These are phyloP conservation scores for Datnioides undecimradiatus DNA, from an alignment of 2,113 vertebrate genomes.

Conservation along the genomic window DNA sequence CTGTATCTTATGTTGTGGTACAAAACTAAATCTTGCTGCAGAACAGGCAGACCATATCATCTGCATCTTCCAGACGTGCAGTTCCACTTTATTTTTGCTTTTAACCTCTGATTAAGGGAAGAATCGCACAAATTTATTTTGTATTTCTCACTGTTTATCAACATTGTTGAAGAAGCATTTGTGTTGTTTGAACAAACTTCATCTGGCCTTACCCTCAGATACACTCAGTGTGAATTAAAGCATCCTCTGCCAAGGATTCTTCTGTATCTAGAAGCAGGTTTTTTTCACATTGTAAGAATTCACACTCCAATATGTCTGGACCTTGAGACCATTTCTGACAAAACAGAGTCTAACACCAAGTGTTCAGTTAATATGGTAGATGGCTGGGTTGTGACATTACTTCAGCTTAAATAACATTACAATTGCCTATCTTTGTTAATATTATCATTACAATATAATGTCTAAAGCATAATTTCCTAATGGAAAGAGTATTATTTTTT, in stretches of 20 bases:
- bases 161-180: background rate
- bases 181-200: background rate
- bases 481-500: background rate
- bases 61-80: background rate
- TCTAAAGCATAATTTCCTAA: background rate
- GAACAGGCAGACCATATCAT: background rate
- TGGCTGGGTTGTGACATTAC: background rate
- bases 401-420: no score
- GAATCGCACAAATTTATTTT: no score
- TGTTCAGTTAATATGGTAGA: background rate
- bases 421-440: no score
- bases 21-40: background rate
- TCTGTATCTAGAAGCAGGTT: no score
- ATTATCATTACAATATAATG: background rate
- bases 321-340: no score
- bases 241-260: no score
- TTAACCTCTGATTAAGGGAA: background rate
- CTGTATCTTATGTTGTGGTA: background rate
- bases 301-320: no score
- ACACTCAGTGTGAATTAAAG: no score
- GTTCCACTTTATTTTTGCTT: background rate
- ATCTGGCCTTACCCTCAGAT: background rate
- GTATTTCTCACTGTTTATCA: background rate
- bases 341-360: no score
- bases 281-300: no score